Conservation (phyloP, 2,113 vertebrate genomes). For the Chloropsis cyanopogon region DNA sequence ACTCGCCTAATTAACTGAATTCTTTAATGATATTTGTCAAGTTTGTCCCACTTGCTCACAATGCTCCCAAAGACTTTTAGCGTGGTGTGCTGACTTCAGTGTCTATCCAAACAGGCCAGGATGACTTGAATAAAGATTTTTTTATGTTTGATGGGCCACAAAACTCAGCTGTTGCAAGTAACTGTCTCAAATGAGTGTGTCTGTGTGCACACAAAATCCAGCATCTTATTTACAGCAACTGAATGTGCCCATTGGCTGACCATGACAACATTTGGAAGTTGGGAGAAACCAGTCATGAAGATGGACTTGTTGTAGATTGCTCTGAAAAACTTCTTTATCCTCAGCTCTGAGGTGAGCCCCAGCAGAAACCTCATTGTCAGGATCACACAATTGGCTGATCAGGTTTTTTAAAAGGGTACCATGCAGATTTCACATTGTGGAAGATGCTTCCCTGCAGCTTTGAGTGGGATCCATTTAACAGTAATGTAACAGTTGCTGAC, state of each 20-base stretch:
- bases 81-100: background rate
- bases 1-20: background rate
- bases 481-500: background rate
- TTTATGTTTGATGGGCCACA: background rate
- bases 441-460: background rate
- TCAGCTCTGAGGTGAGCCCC: background rate
- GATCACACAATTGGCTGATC: background rate
- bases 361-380: background rate
- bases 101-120: background rate
- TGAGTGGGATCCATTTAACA: background rate
- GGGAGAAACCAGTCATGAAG: background rate
- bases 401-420: background rate
- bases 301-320: background rate
- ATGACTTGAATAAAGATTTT: background rate
- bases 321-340: background rate
- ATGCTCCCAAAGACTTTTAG: background rate
- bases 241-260: background rate
- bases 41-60: background rate
- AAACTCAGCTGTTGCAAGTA: background rate
- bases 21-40: background rate
- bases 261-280: background rate
- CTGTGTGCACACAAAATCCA: background rate
- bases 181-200: background rate
- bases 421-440: background rate
- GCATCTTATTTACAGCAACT: background rate